Conservation (phyloP, 2,113 vertebrate species). For the Calyptomena viridis region DNA sequence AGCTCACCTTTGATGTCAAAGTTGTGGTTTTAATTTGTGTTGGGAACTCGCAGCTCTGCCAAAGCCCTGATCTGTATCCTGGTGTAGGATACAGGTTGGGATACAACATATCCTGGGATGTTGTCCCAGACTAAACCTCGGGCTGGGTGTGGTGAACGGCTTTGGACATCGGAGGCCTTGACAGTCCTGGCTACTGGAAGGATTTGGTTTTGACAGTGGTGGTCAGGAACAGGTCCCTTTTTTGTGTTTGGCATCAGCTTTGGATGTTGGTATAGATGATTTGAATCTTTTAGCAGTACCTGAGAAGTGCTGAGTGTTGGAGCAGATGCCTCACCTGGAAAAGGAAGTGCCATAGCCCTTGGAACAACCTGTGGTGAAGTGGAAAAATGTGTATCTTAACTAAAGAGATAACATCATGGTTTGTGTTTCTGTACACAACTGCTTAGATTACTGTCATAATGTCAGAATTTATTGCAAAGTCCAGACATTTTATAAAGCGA, state of each 20-base stretch:
- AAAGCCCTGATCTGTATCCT: background rate
- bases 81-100: background rate
- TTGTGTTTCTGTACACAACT: background rate
- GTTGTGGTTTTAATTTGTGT: background rate
- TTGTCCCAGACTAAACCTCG: background rate
- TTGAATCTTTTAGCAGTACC: background rate
- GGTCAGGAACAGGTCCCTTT: background rate
- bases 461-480: background rate
- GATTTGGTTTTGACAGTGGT: background rate
- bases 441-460: background rate
- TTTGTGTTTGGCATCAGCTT: background rate
- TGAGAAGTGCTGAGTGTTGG: background rate
- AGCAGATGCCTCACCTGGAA: background rate
- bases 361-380: accelerated
- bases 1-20: background rate
- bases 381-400: background rate
- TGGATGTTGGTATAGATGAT: background rate
- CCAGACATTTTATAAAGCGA: background rate
- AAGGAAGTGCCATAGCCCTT: background rate
- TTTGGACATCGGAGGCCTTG: background rate
- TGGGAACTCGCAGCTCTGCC: background rate
- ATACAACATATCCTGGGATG: background rate
- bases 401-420: background rate
- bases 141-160: background rate
- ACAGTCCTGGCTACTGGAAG: background rate